Conservation (phyloP, 2,888 invertebrate species). For the Cantharis nigra region DNA sequence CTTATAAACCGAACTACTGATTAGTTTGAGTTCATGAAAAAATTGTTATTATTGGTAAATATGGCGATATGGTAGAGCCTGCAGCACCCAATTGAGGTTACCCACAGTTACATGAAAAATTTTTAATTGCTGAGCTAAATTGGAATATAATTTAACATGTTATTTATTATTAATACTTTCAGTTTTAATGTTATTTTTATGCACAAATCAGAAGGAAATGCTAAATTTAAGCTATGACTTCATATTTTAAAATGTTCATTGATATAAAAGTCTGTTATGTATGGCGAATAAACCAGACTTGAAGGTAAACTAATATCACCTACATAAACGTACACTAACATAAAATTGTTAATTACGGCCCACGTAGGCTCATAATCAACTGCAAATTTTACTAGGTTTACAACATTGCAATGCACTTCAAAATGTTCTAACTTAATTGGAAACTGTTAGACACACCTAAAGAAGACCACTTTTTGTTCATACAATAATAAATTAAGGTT, state of each 20-base stretch:
- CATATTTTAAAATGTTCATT: background rate
- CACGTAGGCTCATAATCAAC: background rate
- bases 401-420: background rate
- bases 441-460: background rate
- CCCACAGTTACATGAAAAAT: background rate
- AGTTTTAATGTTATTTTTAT: background rate
- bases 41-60: background rate
- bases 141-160: background rate
- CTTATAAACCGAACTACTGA: background rate
- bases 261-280: background rate
- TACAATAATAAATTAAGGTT: background rate
- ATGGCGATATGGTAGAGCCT: background rate
- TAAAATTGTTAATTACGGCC: slow-evolving; percentile 8
- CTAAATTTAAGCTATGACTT: background rate
- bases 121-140: background rate
- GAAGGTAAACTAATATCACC: slow-evolving; percentile 17
- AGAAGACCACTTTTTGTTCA: background rate
- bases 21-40: background rate
- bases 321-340: slow-evolving; percentile 2
- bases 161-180: background rate
- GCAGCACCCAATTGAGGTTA: background rate
- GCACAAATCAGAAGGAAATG: background rate
- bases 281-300: slow-evolving; percentile 1
- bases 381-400: background rate
- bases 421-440: background rate